These are phyloP conservation scores for Eurois occulta DNA, from an alignment of 2,888 invertebrate species.

Conservation along the genomic window DNA sequence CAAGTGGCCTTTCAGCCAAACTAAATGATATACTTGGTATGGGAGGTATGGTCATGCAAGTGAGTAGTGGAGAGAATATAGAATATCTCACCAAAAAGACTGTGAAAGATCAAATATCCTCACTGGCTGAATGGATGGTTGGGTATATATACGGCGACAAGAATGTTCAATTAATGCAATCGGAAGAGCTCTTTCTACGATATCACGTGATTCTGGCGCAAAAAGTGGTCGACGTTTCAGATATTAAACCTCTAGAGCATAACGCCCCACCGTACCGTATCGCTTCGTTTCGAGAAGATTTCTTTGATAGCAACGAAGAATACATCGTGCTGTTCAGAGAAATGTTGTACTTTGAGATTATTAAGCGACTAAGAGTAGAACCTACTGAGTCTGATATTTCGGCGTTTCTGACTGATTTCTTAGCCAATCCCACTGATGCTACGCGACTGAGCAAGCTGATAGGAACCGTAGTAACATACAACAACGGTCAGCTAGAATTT, in stretches of 20 bases:
- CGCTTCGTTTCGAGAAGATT: background rate
- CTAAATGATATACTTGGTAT: constrained; percentile 42
- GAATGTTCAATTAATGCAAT: background rate
- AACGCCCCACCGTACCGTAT: background rate
- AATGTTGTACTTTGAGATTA: background rate
- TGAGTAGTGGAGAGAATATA: constrained; percentile 12
- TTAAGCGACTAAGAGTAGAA: background rate
- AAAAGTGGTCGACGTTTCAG: background rate
- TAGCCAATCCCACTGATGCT: background rate
- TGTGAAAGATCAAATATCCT: background rate
- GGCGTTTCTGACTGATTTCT: background rate
- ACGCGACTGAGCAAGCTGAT: constrained; percentile 1
- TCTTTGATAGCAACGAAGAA: background rate
- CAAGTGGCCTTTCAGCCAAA: background rate
- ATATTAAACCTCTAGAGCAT: background rate
- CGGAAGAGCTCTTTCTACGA: background rate
- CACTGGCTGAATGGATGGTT: background rate
- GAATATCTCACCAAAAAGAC: constrained; percentile 12
- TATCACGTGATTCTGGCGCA: constrained; percentile 1
- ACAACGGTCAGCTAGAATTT: background rate
- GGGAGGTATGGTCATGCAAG: constrained; percentile 16
- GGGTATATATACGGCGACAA: background rate
- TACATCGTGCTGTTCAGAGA: background rate
- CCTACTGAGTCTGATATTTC: background rate
- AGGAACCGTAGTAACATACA: background rate